Evolutionary conservation across 2,797 vertebrate genomes (phyloP).

Genomic region (Protosalanx chinensis): DNA sequence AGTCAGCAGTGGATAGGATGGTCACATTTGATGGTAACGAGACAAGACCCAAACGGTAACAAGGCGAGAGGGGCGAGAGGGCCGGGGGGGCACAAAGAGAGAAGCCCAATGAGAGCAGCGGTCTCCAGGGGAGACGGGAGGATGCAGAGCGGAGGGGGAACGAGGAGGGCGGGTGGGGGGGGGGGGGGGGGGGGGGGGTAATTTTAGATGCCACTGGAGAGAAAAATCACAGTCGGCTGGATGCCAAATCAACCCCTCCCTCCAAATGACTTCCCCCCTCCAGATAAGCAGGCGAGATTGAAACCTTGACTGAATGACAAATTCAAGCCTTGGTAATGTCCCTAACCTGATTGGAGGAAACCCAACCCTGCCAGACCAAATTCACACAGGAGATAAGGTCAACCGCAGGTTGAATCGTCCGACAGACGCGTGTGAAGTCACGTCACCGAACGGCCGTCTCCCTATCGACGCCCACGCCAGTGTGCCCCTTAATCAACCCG

Average conservation of each 20-base stretch:
- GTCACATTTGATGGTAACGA: conserved; percentile 47
- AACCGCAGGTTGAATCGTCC: background rate
- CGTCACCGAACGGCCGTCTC: background rate
- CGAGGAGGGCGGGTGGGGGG: conserved; percentile 55
- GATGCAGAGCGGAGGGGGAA: conserved; percentile 45
- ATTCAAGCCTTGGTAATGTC: background rate
- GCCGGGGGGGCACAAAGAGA: conserved; percentile 35
- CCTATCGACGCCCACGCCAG: background rate
- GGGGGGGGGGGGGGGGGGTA: conserved; percentile 59
- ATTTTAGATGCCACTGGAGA: conserved; percentile 70
- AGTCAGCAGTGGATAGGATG: conserved; percentile 55
- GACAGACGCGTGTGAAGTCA: background rate
- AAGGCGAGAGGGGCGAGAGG: conserved; percentile 51
- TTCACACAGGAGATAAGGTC: background rate
- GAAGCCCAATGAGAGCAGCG: conserved; percentile 47
- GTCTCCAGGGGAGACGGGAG: conserved; percentile 51
- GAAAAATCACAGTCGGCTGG: conserved; percentile 64
- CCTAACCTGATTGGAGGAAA: background rate
- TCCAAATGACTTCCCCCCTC: conserved; percentile 69
- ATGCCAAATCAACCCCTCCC: conserved; percentile 70
- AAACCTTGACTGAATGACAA: conserved; percentile 42
- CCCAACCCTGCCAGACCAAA: background rate
- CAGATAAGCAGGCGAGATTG: conserved; percentile 59
- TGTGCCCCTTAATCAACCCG: background rate
- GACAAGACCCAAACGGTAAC: conserved; percentile 64